Evolutionary conservation across 2,888 invertebrate species (phyloP), one percentile per base, ranked within the genome.

Genomic region (Temnothorax rugatulus): DNA sequence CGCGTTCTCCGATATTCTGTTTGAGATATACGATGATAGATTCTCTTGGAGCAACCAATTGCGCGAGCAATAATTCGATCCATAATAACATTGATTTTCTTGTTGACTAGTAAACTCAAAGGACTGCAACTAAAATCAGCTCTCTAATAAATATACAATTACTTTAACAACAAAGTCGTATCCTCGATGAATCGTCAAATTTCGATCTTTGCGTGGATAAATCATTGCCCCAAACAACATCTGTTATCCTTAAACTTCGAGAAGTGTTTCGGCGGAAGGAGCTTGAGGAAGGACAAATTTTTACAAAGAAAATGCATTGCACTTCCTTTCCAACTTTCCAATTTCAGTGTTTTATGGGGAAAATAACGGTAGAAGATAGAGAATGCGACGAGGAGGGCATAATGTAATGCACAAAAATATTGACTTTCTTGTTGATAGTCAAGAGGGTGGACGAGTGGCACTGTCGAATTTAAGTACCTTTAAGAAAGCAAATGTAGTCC

Each of bases 381-480:
- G 34, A 34, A 74, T 74, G 68, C 47, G 83, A 69, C 74, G 79
- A 61, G 9, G 8, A 41, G 71, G 57, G 76, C 79, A 73, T 87
- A 85, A 87, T 82, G 84, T 82, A 87, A 87, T 88, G 85, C 83
- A 75, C 83, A 61, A 87, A 71, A 73, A 87, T 85, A 84, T 88
- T 88, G 88, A 86, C 84, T 88, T 87, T 87, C 82, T 61, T 89
- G 87, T 87, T 89, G 87, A 88, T 87, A 89, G 84, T 85, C 59
- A 57, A 59, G 59, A 61, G 47, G 7, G 76, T 7, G 50, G 52
- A 25, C 47, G 54, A 77, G 29, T 77, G 54, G 44, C 77, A 71
- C 47, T 44, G 21, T 73, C 34, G 47, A 79, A 73, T 71, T 73
- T 71, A 57, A 79, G 73, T 52, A 47, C 47, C 25, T 79, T 63